phyloP scores from a whole-genome alignment of 2,797 vertebrate genomes.

The Philypnodon macrostomus region DNA sequence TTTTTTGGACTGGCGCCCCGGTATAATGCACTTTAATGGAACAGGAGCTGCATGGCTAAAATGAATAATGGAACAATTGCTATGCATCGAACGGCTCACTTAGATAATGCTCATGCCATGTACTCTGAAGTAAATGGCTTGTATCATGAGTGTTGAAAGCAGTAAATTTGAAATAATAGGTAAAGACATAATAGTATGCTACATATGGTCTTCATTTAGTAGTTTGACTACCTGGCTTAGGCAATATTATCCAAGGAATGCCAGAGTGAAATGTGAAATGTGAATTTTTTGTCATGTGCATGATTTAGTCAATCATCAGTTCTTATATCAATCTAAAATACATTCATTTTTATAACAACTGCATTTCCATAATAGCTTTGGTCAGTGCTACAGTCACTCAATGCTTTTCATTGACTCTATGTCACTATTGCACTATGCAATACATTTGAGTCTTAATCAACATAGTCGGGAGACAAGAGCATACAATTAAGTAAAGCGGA shows the following conservation, averaged over 20 bases:
- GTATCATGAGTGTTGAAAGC: conserved; percentile 24
- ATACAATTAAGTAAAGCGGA: too few species aligned
- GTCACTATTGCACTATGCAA: too few species aligned
- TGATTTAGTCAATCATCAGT: too few species aligned
- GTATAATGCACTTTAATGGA: conserved; percentile 41
- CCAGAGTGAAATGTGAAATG: background rate
- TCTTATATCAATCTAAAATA: too few species aligned
- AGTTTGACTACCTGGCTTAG: background rate
- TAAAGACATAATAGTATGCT: conserved; percentile 20
- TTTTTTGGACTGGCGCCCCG: conserved; percentile 23
- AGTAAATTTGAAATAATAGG: conserved; percentile 42
- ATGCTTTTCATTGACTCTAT: too few species aligned
- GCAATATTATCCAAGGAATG: conserved; percentile 9
- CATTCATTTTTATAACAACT: too few species aligned
- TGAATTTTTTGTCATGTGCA: too few species aligned
- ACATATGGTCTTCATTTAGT: conserved; percentile 38
- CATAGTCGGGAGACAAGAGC: too few species aligned
- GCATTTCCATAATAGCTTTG: too few species aligned
- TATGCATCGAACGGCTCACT: conserved; percentile 38
- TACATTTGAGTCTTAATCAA: too few species aligned
- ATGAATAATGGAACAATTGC: conserved; percentile 47
- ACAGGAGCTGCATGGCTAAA: conserved; percentile 27
- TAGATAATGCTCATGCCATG: conserved; percentile 45
- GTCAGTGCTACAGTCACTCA: too few species aligned
- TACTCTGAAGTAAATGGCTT: conserved; percentile 29